Percentiles rank a stretch among this genome's conserved stretches.
Evolutionary conservation across 2,113 vertebrate species (phyloP).

Genomic region (Chlamydotis undulata): DNA sequence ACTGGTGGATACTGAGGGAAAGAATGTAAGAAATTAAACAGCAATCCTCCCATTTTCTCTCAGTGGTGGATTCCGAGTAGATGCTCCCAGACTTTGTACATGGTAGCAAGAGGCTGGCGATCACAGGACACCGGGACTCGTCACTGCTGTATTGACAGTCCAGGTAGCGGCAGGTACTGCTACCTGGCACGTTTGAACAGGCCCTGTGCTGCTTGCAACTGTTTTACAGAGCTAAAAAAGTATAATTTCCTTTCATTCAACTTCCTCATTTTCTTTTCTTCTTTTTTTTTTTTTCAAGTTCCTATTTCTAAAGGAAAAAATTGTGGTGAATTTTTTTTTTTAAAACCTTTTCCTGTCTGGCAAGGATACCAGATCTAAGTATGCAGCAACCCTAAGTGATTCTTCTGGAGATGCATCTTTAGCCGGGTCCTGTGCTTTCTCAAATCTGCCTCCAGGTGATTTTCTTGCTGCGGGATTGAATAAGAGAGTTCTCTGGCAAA

Average conservation of each 20-base stretch:
- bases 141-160: neutral
- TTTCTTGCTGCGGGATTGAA: neutral
- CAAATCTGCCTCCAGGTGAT: neutral
- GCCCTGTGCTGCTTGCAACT: neutral
- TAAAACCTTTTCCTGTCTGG: constrained; percentile 4
- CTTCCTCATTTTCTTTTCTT: neutral
- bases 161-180: neutral
- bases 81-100: neutral
- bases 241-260: constrained; percentile 8
- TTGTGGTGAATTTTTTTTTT: neutral
- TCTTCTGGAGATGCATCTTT: neutral
- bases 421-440: neutral
- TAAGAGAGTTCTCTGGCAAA: neutral
- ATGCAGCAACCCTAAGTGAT: neutral
- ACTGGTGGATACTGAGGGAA: neutral
- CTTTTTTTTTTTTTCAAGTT: neutral
- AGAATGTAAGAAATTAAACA: neutral
- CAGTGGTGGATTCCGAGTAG: neutral
- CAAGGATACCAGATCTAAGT: neutral
- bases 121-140: neutral
- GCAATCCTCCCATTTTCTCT: neutral
- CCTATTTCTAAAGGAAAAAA: neutral
- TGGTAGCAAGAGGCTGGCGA: accelerated
- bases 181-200: neutral
- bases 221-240: neutral